Percentiles rank a stretch among this genome's conserved stretches.
phyloP scores from a whole-genome alignment of 2,797 vertebrate genomes.

The Meriones psammophilus region DNA sequence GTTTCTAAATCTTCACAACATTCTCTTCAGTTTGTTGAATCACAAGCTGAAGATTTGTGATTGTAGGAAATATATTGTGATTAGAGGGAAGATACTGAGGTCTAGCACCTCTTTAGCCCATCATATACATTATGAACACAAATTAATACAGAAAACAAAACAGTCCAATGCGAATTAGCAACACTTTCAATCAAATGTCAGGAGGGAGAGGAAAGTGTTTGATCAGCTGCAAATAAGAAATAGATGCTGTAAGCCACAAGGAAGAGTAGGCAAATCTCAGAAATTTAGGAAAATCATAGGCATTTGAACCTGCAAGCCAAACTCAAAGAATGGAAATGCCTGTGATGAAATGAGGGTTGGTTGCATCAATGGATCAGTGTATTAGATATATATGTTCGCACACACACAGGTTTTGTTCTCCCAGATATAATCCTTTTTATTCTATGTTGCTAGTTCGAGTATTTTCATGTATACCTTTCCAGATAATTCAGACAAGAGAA shows the following conservation, averaged over 20 bases:
- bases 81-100: not conserved
- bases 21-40: not conserved
- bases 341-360: slow-evolving; percentile 41
- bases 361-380: slow-evolving; percentile 80
- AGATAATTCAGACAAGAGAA: slow-evolving; percentile 75
- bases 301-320: slow-evolving; percentile 39
- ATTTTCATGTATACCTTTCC: slow-evolving; percentile 83
- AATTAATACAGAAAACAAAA: slow-evolving; percentile 9
- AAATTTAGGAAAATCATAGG: slow-evolving; percentile 28
- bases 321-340: slow-evolving; percentile 12
- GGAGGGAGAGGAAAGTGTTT: slow-evolving; percentile 19
- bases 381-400: slow-evolving; percentile 42
- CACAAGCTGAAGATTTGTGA: not conserved
- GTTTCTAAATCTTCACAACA: not conserved
- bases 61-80: too few species aligned
- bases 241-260: not conserved
- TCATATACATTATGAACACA: not conserved
- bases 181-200: not conserved
- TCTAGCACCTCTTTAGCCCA: not conserved
- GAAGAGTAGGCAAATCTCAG: not conserved
- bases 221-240: not conserved
- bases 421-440: slow-evolving; percentile 25
- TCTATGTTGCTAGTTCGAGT: slow-evolving; percentile 80
- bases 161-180: slow-evolving; percentile 5
- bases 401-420: not conserved